A percentile compares a stretch with the other conserved stretches of the same genome.
These are phyloP conservation scores for Vireo griseus DNA, from an alignment of 2,797 vertebrate species.

Conservation along the genomic window DNA sequence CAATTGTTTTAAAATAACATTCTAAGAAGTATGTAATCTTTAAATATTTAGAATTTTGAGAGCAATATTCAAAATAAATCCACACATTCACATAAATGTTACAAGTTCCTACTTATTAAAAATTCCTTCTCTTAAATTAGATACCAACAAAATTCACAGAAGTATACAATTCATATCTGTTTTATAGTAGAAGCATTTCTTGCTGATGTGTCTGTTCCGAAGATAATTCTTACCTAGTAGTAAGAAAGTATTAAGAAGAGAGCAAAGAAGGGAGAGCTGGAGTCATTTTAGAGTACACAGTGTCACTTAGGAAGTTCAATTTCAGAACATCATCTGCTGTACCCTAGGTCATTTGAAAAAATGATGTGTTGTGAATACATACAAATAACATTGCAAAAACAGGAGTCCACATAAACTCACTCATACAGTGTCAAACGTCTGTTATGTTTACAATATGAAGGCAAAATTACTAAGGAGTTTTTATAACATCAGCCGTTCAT, in stretches of 20 bases:
- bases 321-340: neutral
- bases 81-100: neutral
- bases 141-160: neutral
- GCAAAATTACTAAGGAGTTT: neutral
- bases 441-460: neutral
- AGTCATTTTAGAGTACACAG: neutral
- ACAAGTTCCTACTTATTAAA: neutral
- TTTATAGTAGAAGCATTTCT: neutral
- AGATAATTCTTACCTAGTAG: neutral
- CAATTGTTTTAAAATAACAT: neutral
- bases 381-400: neutral
- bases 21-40: neutral
- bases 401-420: neutral
- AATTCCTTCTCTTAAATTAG: neutral
- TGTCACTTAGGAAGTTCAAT: neutral
- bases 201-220: neutral
- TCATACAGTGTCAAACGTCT: neutral
- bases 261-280: neutral
- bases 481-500: neutral
- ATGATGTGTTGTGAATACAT: neutral
- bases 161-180: neutral
- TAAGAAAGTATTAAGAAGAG: neutral
- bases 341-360: neutral
- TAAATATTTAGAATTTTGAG: neutral
- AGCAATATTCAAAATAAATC: neutral